phyloP scores from a whole-genome alignment of 2,888 invertebrate species.

The Papilio gigon region DNA sequence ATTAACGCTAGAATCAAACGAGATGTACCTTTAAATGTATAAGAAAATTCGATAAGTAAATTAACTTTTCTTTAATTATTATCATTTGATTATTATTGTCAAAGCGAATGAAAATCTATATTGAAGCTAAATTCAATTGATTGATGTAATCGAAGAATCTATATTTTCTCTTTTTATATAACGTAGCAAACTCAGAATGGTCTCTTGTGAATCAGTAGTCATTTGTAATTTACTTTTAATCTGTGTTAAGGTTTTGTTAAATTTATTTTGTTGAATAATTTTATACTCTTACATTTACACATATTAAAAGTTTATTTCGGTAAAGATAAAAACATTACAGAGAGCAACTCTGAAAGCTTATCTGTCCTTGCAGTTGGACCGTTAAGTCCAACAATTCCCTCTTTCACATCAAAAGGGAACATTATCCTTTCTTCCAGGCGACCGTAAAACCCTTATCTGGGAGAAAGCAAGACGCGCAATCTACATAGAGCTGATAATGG shows the following conservation, averaged over 20 bases:
- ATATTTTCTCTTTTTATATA: not conserved
- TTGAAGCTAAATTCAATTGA: not conserved
- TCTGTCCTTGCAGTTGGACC: constrained; percentile 70
- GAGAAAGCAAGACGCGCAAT: constrained; percentile 78
- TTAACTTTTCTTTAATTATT: not conserved
- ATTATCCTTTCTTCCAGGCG: constrained; percentile 79
- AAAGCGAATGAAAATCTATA: not conserved
- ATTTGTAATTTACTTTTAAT: not conserved
- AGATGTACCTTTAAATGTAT: not conserved
- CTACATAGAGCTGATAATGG: constrained; percentile 82
- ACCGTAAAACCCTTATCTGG: constrained; percentile 78
- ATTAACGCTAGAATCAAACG: constrained; percentile 21
- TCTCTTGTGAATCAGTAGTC: not conserved
- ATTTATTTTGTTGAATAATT: constrained; percentile 1
- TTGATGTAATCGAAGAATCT: too few species aligned
- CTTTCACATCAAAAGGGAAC: constrained; percentile 75
- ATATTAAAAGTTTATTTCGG: constrained; percentile 9
- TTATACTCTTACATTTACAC: not conserved
- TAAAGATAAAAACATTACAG: constrained; percentile 17
- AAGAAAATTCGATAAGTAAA: constrained; percentile 10
- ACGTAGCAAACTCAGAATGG: not conserved
- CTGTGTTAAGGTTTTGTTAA: not conserved
- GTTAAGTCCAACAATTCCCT: constrained; percentile 65
- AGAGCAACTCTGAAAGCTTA: constrained; percentile 47
- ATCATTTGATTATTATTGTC: too few species aligned